phyloP scores from a whole-genome alignment of 2,797 vertebrate genomes.

The Lindbergichthys nudifrons region DNA sequence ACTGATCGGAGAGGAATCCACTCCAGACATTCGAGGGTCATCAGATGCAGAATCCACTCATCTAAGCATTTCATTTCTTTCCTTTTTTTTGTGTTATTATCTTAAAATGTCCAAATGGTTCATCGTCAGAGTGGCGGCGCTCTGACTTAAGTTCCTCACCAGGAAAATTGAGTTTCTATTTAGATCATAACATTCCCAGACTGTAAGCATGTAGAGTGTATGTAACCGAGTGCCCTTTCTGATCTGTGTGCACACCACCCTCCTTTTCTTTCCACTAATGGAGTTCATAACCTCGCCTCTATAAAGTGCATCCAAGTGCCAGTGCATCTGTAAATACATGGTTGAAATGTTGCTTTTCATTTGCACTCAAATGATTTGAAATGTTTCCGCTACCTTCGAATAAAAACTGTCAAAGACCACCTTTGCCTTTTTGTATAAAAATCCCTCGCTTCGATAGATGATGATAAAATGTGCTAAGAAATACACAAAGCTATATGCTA shows the following conservation, averaged over 20 bases:
- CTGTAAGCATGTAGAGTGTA: conserved; percentile 77
- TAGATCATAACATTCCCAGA: conserved; percentile 79
- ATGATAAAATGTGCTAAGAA: not conserved
- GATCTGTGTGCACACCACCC: conserved; percentile 70
- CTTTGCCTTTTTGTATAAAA: conserved; percentile 45
- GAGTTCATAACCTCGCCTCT: conserved; percentile 74
- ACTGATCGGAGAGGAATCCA: conserved; percentile 43
- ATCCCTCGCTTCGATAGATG: conserved; percentile 8
- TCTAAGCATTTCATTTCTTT: conserved; percentile 34
- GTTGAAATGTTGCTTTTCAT: conserved; percentile 83
- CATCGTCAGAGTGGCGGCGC: conserved; percentile 59
- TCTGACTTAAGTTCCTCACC: conserved; percentile 41
- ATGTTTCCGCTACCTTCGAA: conserved; percentile 83
- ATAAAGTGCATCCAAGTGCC: conserved; percentile 79
- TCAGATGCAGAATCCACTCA: conserved; percentile 71
- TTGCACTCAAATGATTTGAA: conserved; percentile 79
- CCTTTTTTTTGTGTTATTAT: conserved; percentile 27
- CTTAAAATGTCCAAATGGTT: conserved; percentile 67
- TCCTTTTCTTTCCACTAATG: conserved; percentile 70
- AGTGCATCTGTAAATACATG: conserved; percentile 86
- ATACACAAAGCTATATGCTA: not conserved
- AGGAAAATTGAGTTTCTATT: conserved; percentile 51
- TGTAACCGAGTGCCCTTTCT: conserved; percentile 71
- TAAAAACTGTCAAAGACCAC: conserved; percentile 82
- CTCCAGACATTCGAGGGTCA: conserved; percentile 48